Conservation (phyloP, 2,113 vertebrate species). For the Rhinogobius similis region DNA sequence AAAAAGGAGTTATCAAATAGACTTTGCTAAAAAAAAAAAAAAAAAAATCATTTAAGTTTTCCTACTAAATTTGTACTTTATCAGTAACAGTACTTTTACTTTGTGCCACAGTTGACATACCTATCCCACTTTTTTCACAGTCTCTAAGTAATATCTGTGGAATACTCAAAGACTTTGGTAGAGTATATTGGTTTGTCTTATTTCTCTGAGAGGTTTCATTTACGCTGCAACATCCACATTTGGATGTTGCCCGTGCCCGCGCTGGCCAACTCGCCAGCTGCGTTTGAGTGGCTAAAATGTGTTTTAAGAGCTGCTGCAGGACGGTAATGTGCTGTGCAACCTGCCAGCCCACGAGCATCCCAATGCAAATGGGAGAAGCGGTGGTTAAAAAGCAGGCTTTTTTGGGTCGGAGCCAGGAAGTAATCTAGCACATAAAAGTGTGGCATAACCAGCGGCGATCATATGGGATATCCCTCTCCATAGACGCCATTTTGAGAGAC, state of each 20-base stretch:
- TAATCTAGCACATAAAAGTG: slow-evolving; percentile 75
- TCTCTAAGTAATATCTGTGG: slow-evolving; percentile 45
- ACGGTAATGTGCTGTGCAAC: slow-evolving; percentile 74
- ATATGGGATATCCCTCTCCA: slow-evolving; percentile 59
- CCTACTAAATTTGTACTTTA: too few relatives aligned
- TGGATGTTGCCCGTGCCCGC: slow-evolving; percentile 47
- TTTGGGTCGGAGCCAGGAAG: slow-evolving; percentile 74
- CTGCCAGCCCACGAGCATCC: slow-evolving; percentile 78
- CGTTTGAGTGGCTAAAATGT: slow-evolving; percentile 75
- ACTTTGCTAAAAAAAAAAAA: too few relatives aligned
- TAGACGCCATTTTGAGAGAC: slow-evolving; percentile 48
- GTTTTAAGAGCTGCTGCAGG: slow-evolving; percentile 80
- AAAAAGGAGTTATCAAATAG: too few relatives aligned
- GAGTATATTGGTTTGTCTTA: neutral
- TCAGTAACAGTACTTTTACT: neutral
- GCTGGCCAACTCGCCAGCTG: slow-evolving; percentile 79
- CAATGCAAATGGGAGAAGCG: slow-evolving; percentile 78
- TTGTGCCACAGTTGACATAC: neutral
- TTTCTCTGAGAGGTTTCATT: slow-evolving; percentile 51
- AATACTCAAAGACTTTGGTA: slow-evolving; percentile 43
- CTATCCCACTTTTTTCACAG: slow-evolving; percentile 42
- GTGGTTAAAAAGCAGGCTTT: slow-evolving; percentile 81
- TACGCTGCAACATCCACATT: slow-evolving; percentile 56
- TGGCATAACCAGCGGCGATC: slow-evolving; percentile 64
- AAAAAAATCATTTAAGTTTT: too few relatives aligned